A percentile compares a stretch with the other conserved stretches of the same genome.
Evolutionary conservation across 2,888 invertebrate species (phyloP).

Genomic region (Lordiphosa andalusiaca): DNA sequence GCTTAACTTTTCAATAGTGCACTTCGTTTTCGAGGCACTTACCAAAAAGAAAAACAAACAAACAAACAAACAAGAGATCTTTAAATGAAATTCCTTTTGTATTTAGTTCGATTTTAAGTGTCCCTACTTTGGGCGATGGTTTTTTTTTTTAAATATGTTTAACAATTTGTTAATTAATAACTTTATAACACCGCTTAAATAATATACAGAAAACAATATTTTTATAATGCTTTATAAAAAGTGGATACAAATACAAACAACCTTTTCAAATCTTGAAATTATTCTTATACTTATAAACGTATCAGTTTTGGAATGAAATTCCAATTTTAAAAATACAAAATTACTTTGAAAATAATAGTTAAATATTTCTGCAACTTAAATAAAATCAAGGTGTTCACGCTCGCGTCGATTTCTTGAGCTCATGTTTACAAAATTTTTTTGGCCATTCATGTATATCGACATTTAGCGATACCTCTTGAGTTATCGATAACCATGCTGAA

Average conservation of each 20-base stretch:
- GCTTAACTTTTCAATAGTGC: slow-evolving; percentile 29
- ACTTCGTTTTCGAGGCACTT: slow-evolving; percentile 67
- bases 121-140: slow-evolving; percentile 7
- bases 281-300: slow-evolving; percentile 12
- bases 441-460: too few species aligned
- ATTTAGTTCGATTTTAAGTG: slow-evolving; percentile 57
- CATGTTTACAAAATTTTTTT: too few species aligned
- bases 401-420: too few species aligned
- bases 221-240: too few species aligned
- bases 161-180: slow-evolving; percentile 31
- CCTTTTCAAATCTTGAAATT: background rate
- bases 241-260: background rate
- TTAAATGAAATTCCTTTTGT: slow-evolving; percentile 51
- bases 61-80: slow-evolving; percentile 14
- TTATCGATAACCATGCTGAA: too few species aligned
- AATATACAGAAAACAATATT: background rate
- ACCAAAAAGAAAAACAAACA: slow-evolving; percentile 10
- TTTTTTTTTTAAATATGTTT: slow-evolving; percentile 19
- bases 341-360: background rate
- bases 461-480: too few species aligned
- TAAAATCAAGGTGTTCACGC: too few species aligned
- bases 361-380: background rate
- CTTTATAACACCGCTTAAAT: slow-evolving; percentile 5
- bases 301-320: slow-evolving; percentile 48
- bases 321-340: slow-evolving; percentile 27